Evolutionary conservation across 2,113 vertebrate species (phyloP).

Genomic region (Lichenostomus cassidix): DNA sequence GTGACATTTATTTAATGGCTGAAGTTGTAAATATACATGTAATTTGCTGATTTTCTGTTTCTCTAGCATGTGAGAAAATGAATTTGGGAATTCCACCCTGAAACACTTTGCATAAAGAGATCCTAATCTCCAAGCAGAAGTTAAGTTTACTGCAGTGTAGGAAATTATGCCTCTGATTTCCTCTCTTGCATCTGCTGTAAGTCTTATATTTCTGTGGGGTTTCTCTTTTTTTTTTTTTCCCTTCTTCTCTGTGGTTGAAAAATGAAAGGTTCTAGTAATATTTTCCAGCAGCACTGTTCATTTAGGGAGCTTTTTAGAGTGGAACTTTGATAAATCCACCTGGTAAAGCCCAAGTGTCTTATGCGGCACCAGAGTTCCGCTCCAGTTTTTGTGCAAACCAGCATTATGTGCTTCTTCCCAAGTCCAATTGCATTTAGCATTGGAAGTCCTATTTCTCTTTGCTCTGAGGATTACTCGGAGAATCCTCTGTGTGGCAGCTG

Average conservation of each 20-base stretch:
- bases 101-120: neutral
- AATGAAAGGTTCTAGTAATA: neutral
- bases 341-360: neutral
- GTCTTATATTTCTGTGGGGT: neutral
- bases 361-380: neutral
- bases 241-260: neutral
- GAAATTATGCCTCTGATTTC: neutral
- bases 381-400: neutral
- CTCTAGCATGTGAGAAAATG: neutral
- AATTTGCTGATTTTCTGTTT: neutral
- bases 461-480: neutral
- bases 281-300: neutral
- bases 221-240: too few species aligned
- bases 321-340: neutral
- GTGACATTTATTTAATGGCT: neutral
- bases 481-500: neutral
- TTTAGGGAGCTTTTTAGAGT: neutral
- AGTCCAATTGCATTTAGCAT: neutral
- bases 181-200: neutral
- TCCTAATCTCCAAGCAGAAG: neutral
- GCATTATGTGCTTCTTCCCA: neutral
- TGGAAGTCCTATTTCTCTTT: neutral
- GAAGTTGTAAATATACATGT: neutral
- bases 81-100: neutral
- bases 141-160: neutral